These are phyloP conservation scores for Melanaphis sacchari DNA, from an alignment of 1,140 invertebrate species.

Conservation along the genomic window DNA sequence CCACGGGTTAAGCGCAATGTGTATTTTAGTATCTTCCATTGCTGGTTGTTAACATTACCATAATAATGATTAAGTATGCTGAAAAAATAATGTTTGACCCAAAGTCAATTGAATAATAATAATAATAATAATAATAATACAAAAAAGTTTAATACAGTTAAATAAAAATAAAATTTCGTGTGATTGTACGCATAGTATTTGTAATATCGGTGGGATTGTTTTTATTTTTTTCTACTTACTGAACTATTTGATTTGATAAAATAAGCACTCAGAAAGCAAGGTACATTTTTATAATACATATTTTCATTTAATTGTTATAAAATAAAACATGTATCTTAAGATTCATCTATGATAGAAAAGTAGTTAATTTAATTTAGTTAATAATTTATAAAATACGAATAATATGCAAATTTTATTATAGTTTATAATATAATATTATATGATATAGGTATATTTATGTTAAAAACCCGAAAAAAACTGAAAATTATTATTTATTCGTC, in stretches of 20 bases:
- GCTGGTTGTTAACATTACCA: conserved; percentile 4
- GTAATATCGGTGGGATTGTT: background rate
- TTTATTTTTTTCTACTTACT: background rate
- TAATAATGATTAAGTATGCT: conserved; percentile 35
- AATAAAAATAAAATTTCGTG: background rate
- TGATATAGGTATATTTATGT: background rate
- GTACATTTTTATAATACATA: background rate
- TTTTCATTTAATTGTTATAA: background rate
- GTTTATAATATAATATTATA: background rate
- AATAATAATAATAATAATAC: background rate
- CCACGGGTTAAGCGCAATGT: conserved; percentile 18
- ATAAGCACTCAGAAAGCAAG: background rate
- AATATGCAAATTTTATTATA: background rate
- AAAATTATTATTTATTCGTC: background rate
- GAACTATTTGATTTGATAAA: background rate
- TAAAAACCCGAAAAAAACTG: background rate
- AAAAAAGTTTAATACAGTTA: background rate
- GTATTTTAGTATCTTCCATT: conserved; percentile 44
- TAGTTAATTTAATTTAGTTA: background rate
- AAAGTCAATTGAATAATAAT: background rate
- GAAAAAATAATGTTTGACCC: background rate
- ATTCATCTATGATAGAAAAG: background rate
- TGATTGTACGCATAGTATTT: background rate
- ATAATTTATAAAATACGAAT: background rate
- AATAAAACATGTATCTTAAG: background rate